Base-by-base conservation (phyloP, 2,113 vertebrate genomes). In the Sturnira hondurensis region DNA sequence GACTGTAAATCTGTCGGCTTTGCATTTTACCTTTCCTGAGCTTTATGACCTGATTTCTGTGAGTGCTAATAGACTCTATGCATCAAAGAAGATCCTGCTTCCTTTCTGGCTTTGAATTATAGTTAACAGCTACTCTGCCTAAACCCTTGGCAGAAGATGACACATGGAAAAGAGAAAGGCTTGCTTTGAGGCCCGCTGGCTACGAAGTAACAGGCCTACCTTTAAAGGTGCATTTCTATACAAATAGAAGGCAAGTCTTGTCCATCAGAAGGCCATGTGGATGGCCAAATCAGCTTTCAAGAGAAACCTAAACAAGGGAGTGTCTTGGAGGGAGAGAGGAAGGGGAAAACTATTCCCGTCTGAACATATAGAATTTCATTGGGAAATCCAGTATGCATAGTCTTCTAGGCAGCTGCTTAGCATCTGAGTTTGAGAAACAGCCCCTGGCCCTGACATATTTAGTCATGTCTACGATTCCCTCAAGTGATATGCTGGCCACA, bases 121-220 rank as follows among this genome's bases (percentile, higher is more conserved):
- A 93, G 67, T 74, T 47, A 94, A 76, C 28, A 93, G 92, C 70
- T 93, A 58, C 7, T 47, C 70, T 83, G 74, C 74, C 63, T 70
- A 86, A 94, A 92, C 58, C 52, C 82, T 93, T 94, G 67, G 65
- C 71, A 85, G 67, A 96, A 91, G 36, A 89, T 70, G 31, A 95
- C 47, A 86, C 26, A 63, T 24, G n/a, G 45, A 73, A 81, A 73
- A 54, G 54, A 41, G 8, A n/a, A 84, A 80, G 86, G 73, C 33
- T 41, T 92, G 61, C 26, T 88, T 77, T 86, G 95, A 93, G 61
- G 45, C 33, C 36, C 28, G 61, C 77, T 94, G 58, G 65, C 56
- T 92, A 28, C 63, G 28, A 11, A 87, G 15, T 82, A 82, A 88
- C 38, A 28, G 24, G 11, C 36, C 17, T 92, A 71, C 24, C 2